Evolutionary conservation across 1,140 invertebrate species (phyloP).

Genomic region (Diabrotica undecimpunctata): DNA sequence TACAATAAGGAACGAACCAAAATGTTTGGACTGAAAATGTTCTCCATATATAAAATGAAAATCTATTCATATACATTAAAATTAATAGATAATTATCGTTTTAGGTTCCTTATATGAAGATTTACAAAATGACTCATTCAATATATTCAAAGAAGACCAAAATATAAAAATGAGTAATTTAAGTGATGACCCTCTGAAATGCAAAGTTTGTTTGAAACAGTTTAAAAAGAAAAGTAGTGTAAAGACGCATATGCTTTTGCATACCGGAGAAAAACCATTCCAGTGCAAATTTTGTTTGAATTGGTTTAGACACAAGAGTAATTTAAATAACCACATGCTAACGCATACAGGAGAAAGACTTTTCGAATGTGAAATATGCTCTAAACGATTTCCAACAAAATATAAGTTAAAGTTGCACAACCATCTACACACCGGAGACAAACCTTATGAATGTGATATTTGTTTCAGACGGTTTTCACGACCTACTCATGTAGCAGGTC

Average conservation of each 20-base stretch:
- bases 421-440: not conserved
- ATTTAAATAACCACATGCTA: not conserved
- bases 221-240: not conserved
- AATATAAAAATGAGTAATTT: no score
- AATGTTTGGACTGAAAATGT: no score
- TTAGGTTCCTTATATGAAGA: no score
- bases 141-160: no score
- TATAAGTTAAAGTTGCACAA: not conserved
- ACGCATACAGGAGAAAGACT: slow-evolving; percentile 5
- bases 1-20: no score
- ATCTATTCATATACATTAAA: no score
- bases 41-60: no score
- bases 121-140: no score
- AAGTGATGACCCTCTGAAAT: slow-evolving; percentile 39
- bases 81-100: no score
- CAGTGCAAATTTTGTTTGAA: slow-evolving; percentile 7
- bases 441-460: not conserved
- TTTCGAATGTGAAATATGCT: not conserved
- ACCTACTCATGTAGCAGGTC: no score
- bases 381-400: not conserved
- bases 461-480: no score
- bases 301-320: not conserved
- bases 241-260: not conserved
- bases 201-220: slow-evolving; percentile 60
- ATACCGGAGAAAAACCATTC: slow-evolving; percentile 6